A percentile compares a stretch with the other conserved stretches of the same genome.
Conservation (phyloP, 2,888 invertebrate genomes). For the Drosophila buzzatii region DNA sequence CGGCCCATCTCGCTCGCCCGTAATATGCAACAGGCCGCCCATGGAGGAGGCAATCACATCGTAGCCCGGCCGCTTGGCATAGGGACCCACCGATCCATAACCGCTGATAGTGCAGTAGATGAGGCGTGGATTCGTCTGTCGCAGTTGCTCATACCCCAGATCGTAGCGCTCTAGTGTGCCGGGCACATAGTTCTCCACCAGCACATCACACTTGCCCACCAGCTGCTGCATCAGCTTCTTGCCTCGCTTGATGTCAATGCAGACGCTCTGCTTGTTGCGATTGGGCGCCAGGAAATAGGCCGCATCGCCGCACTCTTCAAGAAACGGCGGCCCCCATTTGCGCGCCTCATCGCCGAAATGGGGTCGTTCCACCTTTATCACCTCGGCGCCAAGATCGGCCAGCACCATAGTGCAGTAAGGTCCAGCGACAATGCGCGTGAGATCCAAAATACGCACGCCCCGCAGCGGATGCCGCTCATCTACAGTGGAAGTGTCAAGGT, state of each 20-base stretch:
- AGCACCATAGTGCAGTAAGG: conserved; percentile 97
- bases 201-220: conserved; percentile 92
- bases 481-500: conserved; percentile 21
- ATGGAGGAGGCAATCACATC: conserved; percentile 97
- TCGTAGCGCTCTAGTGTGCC: conserved; percentile 92
- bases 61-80: conserved; percentile 94
- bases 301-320: conserved; percentile 88
- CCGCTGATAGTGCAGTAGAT: conserved; percentile 98
- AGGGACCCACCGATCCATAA: conserved; percentile 95
- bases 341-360: conserved; percentile 95
- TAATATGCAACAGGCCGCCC: conserved; percentile 95
- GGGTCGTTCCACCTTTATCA: conserved; percentile 96
- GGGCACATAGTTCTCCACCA: conserved; percentile 97
- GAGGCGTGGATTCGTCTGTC: conserved; percentile 90
- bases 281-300: conserved; percentile 95
- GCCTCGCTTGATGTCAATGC: conserved; percentile 91
- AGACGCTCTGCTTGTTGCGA: conserved; percentile 97
- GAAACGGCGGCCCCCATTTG: conserved; percentile 97
- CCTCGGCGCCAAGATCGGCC: conserved; percentile 96
- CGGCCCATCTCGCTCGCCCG: conserved; percentile 93
- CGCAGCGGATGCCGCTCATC: conserved; percentile 87
- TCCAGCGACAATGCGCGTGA: conserved; percentile 95
- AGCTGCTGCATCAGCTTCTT: conserved; percentile 91
- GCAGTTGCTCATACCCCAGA: conserved; percentile 92
- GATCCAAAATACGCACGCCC: conserved; percentile 91